phyloP scores from a whole-genome alignment of 2,797 vertebrate genomes.

The Myiotriccus ornatus region DNA sequence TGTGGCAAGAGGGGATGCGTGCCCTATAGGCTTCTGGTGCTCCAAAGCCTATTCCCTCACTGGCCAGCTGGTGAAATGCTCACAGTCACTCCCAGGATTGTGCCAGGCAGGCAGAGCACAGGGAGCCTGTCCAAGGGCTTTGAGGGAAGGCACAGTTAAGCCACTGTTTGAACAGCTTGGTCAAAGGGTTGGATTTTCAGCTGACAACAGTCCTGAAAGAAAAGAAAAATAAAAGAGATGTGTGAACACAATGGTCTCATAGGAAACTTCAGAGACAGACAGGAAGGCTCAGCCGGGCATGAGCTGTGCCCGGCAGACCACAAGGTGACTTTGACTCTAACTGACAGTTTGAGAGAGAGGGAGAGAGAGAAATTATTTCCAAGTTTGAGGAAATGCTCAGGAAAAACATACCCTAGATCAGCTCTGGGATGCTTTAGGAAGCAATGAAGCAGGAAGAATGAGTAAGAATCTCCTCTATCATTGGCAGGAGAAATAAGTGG shows the following conservation, averaged over 20 bases:
- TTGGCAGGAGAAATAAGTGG: background rate
- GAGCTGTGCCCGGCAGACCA: constrained; percentile 32
- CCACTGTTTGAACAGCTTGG: constrained; percentile 70
- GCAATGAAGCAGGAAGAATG: background rate
- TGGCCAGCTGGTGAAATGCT: constrained; percentile 10
- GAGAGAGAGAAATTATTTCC: background rate
- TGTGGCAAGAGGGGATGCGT: background rate
- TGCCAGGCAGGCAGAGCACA: constrained; percentile 62
- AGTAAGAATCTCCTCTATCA: background rate
- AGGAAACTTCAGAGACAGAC: constrained; percentile 62
- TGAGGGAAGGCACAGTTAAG: constrained; percentile 69
- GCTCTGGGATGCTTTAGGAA: background rate
- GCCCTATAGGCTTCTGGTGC: background rate
- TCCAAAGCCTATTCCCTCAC: background rate
- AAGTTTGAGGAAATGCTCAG: constrained; percentile 11
- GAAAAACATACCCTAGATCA: background rate
- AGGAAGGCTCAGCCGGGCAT: constrained; percentile 49
- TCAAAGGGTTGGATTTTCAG: constrained; percentile 68
- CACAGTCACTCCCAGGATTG: constrained; percentile 17
- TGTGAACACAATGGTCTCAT: constrained; percentile 53
- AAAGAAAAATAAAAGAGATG: constrained; percentile 64
- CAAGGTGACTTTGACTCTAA: constrained; percentile 50
- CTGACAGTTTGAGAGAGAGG: constrained; percentile 23
- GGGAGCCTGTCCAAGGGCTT: constrained; percentile 64
- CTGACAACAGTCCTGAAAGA: constrained; percentile 61